Percentiles rank a stretch among this genome's conserved stretches.
Conservation (phyloP, 37 sponge, comb jelly and placozoan species). For the Crambe crambe region DNA sequence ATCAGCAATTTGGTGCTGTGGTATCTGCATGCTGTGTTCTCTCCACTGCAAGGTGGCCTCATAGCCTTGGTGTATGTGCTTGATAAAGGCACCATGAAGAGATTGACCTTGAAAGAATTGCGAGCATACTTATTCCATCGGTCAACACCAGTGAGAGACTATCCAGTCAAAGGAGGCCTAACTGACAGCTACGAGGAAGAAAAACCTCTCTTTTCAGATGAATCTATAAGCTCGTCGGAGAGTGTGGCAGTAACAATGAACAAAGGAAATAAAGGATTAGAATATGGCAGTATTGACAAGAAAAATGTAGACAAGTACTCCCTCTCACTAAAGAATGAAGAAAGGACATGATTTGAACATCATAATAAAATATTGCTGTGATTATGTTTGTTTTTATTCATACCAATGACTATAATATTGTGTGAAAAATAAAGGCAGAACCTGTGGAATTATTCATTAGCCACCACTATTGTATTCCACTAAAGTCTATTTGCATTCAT, state of each 20-base stretch:
- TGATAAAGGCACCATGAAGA: conserved; percentile 37
- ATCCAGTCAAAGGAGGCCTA: not conserved
- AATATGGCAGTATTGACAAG: not conserved
- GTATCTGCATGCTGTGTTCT: conserved; percentile 53
- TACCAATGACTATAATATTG: no score
- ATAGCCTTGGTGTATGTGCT: conserved; percentile 47
- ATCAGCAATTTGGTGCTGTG: conserved; percentile 37
- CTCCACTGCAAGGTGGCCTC: conserved; percentile 47
- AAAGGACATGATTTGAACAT: not conserved
- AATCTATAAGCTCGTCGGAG: not conserved
- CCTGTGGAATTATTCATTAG: no score
- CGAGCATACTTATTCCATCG: not conserved
- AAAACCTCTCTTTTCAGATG: not conserved
- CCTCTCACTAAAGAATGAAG: not conserved
- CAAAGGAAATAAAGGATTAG: not conserved
- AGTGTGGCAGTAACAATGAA: no score
- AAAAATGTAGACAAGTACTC: not conserved
- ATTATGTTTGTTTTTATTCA: no score
- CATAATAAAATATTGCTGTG: no score
- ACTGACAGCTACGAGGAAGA: conserved; percentile 14
- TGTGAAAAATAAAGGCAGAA: no score
- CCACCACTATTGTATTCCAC: no score
- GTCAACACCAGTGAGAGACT: conserved; percentile 1
- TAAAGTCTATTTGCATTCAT: no score
- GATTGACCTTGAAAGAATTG: conserved; percentile 8